Conservation (phyloP, 2,797 vertebrate genomes). For the Esox lucius region DNA sequence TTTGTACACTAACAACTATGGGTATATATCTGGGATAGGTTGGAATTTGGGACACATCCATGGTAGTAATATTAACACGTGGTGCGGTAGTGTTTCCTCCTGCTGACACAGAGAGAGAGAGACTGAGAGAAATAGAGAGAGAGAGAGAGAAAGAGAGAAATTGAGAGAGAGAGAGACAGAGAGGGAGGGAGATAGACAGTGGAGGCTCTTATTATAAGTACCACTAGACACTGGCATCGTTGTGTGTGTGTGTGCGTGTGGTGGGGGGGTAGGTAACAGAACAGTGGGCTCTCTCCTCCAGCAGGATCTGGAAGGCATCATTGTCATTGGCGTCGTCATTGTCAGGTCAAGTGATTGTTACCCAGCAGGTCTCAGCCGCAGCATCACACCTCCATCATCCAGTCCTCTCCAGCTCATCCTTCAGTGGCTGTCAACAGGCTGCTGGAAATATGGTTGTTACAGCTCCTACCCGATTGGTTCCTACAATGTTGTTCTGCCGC, state of each 20-base stretch:
- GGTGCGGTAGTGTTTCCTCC: not conserved
- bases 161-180: not conserved
- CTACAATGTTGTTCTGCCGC: too few relatives aligned
- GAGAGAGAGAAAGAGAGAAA: not conserved
- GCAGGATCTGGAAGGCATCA: not conserved
- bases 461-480: too few relatives aligned
- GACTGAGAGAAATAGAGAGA: not conserved
- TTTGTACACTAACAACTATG: too few relatives aligned
- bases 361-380: not conserved
- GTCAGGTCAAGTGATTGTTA: not conserved
- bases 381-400: not conserved
- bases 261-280: not conserved
- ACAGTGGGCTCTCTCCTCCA: not conserved
- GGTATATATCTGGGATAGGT: too few relatives aligned
- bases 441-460: too few relatives aligned
- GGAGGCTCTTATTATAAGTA: not conserved
- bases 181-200: not conserved
- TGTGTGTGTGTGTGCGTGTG: not conserved
- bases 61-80: not conserved
- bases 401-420: not conserved
- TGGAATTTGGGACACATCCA: too few relatives aligned
- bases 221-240: not conserved
- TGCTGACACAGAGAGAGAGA: not conserved
- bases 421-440: not conserved
- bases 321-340: not conserved